Conservation (phyloP, 2,797 vertebrate genomes). For the Neosilurus hyrtlii region DNA sequence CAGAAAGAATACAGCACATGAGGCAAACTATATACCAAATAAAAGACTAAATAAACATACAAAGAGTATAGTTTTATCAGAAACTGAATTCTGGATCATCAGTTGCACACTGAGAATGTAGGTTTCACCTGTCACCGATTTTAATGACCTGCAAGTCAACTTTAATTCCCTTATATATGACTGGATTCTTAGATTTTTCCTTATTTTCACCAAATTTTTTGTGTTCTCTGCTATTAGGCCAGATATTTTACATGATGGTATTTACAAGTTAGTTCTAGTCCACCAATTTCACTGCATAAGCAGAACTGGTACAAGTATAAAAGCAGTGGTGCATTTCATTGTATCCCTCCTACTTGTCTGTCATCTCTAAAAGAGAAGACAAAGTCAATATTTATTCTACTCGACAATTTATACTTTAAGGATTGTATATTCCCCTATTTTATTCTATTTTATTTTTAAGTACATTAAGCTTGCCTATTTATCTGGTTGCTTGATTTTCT, state of each 20-base stretch:
- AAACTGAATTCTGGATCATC: neutral
- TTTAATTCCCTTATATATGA: neutral
- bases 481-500: no score
- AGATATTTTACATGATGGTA: neutral
- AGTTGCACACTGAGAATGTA: neutral
- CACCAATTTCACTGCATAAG: neutral
- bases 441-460: no score
- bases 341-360: neutral
- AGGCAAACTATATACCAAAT: neutral
- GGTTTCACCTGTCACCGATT: neutral
- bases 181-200: neutral
- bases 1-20: constrained; percentile 1
- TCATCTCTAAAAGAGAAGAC: neutral
- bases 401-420: no score
- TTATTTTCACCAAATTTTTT: neutral
- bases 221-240: neutral
- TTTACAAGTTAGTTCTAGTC: neutral
- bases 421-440: no score
- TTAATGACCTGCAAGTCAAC: neutral
- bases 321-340: neutral
- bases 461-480: no score
- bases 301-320: neutral
- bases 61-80: neutral
- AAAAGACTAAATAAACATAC: neutral
- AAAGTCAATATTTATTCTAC: no score